Evolutionary conservation across 1,140 invertebrate genomes (phyloP), one percentile per base, ranked within the genome.

Genomic region (Ephestia elutella): DNA sequence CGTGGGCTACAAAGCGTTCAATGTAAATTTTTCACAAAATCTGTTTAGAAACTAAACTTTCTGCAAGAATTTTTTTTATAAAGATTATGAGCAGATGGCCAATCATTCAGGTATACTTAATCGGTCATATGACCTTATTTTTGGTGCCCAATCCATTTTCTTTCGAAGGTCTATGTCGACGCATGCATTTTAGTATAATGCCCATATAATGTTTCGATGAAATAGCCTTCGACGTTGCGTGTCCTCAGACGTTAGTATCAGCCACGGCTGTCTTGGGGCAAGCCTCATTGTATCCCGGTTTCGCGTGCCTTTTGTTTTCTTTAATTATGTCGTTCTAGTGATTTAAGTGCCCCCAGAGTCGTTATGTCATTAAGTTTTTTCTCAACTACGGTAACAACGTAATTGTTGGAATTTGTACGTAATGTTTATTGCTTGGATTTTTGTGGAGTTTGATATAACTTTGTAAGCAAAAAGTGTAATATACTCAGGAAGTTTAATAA

Each of bases 181-280:
- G 80, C 81, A 80, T 84, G 85, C 82, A 82, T 86, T 85, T 86
- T 81, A 75, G 77, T 82, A 82, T 85, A 87, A 87, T 86, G 75
- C 75, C 85, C 82, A 82, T 86, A 85, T 82, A 83, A 84, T 84
- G 85, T 80, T 86, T 72, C 80, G 77, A 83, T 84, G 74, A 80
- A 80, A 85, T 84, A 78, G 81, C 66, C 75, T 80, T 65, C 66
- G 66, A 70, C 71, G 60, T 78, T 69, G 71, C 74, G 75, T 73
- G 75, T 58, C 59, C 69, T 44, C 7, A 2, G 13, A 73, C 70
- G 68, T 68, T 83, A 82, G 81, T 87, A 71, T 76, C 69, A 70
- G 66, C 64, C 66, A 70, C 65, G 76, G 62, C 80, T 78, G 79
- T 80, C 75, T 74, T 67, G 68, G 65, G 67, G 63, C 53, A 63